Evolutionary conservation across 2,797 vertebrate species (phyloP).

Genomic region (Morus bassanus): DNA sequence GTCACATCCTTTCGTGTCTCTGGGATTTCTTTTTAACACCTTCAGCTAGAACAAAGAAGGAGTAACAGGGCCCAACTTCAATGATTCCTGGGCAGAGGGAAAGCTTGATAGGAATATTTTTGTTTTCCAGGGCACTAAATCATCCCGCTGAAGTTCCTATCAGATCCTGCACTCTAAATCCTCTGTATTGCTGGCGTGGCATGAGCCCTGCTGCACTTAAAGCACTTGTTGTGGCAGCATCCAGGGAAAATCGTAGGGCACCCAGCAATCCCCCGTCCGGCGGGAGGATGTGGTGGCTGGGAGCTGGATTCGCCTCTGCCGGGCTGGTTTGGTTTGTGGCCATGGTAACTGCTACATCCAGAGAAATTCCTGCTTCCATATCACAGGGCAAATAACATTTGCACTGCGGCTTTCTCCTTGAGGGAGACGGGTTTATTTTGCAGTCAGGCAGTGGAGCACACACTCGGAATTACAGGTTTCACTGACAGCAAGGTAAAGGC

Average conservation of each 20-base stretch:
- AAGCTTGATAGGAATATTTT: neutral
- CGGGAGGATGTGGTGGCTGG: neutral
- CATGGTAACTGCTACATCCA: neutral
- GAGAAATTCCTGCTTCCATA: neutral
- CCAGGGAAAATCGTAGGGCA: fast-evolving
- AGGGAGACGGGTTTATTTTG: neutral
- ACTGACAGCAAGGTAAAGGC: neutral
- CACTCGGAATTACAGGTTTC: neutral
- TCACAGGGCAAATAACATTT: neutral
- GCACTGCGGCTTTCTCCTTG: neutral
- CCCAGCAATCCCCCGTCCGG: neutral
- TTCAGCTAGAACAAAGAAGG: neutral
- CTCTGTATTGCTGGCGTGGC: neutral
- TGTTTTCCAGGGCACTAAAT: neutral
- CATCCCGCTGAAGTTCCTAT: neutral
- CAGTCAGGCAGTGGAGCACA: neutral
- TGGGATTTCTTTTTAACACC: neutral
- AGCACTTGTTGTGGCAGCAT: fast-evolving
- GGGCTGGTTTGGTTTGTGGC: neutral
- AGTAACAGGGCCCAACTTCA: neutral
- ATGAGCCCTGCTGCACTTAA: neutral
- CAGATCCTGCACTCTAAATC: too few species aligned
- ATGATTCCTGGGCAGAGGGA: neutral
- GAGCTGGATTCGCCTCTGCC: neutral
- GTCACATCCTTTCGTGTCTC: neutral